Conservation (phyloP, 2,888 invertebrate species). For the Scaptomyza parva region DNA sequence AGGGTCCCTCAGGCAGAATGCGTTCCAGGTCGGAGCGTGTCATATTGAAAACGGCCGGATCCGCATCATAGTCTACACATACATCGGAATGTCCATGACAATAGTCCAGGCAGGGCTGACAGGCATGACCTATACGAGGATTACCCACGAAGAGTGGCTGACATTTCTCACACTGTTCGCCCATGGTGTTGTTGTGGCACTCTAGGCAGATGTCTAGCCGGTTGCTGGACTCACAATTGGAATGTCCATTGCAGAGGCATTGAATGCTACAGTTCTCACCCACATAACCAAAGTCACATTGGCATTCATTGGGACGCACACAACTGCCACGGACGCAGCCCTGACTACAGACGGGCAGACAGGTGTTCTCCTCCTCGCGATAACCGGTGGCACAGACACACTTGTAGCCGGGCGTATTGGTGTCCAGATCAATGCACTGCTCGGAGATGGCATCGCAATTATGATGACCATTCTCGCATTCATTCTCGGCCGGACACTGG, state of each 20-base stretch:
- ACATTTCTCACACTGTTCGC: slow-evolving; percentile 96
- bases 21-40: slow-evolving; percentile 87
- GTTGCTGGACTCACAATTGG: slow-evolving; percentile 95
- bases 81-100: slow-evolving; percentile 95
- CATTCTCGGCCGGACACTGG: slow-evolving; percentile 96
- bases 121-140: slow-evolving; percentile 93
- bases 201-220: slow-evolving; percentile 92
- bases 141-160: slow-evolving; percentile 96
- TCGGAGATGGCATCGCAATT: slow-evolving; percentile 94
- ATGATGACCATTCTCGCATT: slow-evolving; percentile 96
- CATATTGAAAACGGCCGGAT: slow-evolving; percentile 85
- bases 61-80: slow-evolving; percentile 88
- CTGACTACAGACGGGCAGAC: slow-evolving; percentile 92
- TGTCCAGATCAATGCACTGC: slow-evolving; percentile 90
- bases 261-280: slow-evolving; percentile 97
- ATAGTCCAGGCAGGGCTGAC: slow-evolving; percentile 94
- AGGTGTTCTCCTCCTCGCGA: slow-evolving; percentile 88
- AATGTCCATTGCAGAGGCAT: slow-evolving; percentile 97
- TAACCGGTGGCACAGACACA: slow-evolving; percentile 93
- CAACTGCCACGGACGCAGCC: slow-evolving; percentile 95
- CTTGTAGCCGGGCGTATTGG: slow-evolving; percentile 87
- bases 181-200: slow-evolving; percentile 97
- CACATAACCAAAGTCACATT: slow-evolving; percentile 97
- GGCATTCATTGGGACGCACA: slow-evolving; percentile 92
- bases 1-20: slow-evolving; percentile 89